Base-by-base conservation (phyloP, 1,140 invertebrate genomes). In the Coptotermes formosanus region DNA sequence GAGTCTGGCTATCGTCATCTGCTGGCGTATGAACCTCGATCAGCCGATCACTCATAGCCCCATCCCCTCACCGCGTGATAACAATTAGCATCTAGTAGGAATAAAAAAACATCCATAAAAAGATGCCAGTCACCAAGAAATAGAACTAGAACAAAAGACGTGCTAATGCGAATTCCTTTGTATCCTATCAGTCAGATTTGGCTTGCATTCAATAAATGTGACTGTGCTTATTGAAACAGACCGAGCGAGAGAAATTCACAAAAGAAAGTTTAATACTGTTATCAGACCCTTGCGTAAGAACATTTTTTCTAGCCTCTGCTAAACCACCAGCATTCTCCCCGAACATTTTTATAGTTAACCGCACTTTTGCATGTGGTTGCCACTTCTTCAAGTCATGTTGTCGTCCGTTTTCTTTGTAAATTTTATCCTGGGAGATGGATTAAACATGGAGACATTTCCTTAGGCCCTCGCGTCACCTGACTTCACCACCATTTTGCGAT, bases 121-220 rank as follows among this genome's bases (percentile, higher is more conserved):
- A 55, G 52, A 55, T 55, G 52, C 52, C 14, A 55, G 16, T 55
- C 52, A 75, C 64, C 64, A 75, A 75, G 64, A 75, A 75, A 75
- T 75, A 75, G 64, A 75, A 75, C n/a, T 30, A 14, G 64, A 75
- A 75, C 64, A 75, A 75, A 75, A 75, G 64, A 75, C n/a, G 64
- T 75, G 25, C n/a, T 75, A 75, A 75, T 75, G 64, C 9, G 64
- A 75, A 75, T 75, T 75, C 64, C 64, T 75, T 30, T 25, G 3
- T 6, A 9, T 30, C 9, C 9, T 64, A 64, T 64, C 59, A 64
- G 64, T 69, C 3, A 30, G 25, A 75, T 0, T 75, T 75, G 64
- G 64, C 64, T 75, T 75, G 2, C 9, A 16, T 75, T 75, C 64
- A 75, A 75, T 75, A 30, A 75, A 30, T 75, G n/a, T 30, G 64